Conservation (phyloP, 2,888 invertebrate genomes). For the Dasysyrphus tricinctus region DNA sequence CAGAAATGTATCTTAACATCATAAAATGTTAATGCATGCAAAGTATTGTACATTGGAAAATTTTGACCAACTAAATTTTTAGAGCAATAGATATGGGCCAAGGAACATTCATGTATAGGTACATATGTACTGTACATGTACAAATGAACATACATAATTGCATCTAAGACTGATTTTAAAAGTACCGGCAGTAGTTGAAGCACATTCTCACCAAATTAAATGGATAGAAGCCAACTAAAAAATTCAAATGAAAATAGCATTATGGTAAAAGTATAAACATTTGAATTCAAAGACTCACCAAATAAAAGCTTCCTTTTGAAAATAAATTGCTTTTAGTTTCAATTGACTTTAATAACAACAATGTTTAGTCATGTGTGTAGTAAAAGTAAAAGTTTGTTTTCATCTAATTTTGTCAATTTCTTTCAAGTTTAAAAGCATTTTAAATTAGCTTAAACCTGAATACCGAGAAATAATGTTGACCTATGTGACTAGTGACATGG, state of each 20-base stretch:
- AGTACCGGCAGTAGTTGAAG: background rate
- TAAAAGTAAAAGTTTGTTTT: constrained; percentile 29
- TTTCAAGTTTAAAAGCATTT: constrained; percentile 23
- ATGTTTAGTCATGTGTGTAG: constrained; percentile 16
- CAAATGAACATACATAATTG: no score
- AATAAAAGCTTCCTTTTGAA: background rate
- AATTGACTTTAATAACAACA: background rate
- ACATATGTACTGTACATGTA: no score
- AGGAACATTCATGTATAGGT: background rate
- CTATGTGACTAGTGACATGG: constrained; percentile 36
- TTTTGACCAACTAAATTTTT: no score
- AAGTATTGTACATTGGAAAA: no score
- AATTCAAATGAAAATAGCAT: background rate
- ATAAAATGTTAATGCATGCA: no score
- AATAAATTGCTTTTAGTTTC: constrained; percentile 32
- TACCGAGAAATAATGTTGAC: constrained; percentile 22
- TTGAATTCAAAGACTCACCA: background rate
- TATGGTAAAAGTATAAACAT: background rate
- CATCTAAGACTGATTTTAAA: background rate
- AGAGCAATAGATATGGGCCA: background rate
- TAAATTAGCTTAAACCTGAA: constrained; percentile 1
- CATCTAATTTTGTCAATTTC: constrained; percentile 26
- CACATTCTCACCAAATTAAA: background rate
- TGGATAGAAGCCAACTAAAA: background rate
- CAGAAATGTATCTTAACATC: no score